Percentiles rank a stretch among this genome's conserved stretches.
These are phyloP conservation scores for Himalopsyche phryganea DNA, from an alignment of 1,140 invertebrate species.

Conservation along the genomic window DNA sequence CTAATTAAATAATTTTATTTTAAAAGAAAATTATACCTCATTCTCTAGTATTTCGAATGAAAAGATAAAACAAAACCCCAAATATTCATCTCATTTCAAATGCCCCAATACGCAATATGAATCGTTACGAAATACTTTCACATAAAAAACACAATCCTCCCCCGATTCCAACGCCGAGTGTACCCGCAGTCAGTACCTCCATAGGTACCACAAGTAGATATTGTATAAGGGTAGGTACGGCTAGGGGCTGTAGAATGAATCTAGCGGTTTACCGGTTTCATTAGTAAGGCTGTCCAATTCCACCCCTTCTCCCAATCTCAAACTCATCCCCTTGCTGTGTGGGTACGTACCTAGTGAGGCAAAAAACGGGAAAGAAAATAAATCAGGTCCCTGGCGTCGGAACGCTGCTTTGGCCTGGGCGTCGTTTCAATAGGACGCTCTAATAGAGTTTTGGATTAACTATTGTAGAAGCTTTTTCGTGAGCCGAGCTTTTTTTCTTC, in stretches of 20 bases:
- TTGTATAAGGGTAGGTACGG: constrained; percentile 6
- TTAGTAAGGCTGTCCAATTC: constrained; percentile 36
- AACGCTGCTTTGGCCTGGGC: constrained; percentile 23
- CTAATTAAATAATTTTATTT: too few species aligned
- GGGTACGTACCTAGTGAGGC: constrained; percentile 7
- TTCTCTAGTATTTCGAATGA: too few species aligned
- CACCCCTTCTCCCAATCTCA: constrained; percentile 18
- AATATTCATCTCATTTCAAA: too few species aligned
- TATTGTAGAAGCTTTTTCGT: constrained; percentile 30
- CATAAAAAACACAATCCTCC: constrained; percentile 28
- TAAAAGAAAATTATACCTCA: too few species aligned
- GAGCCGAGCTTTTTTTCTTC: constrained; percentile 11
- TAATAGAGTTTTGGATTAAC: constrained; percentile 36
- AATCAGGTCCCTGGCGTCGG: constrained; percentile 31
- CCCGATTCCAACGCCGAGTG: constrained; percentile 10
- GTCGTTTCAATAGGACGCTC: constrained; percentile 31
- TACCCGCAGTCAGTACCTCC: background rate
- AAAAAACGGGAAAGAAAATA: constrained; percentile 34
- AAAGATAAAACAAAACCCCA: too few species aligned
- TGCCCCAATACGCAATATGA: too few species aligned
- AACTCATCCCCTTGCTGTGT: constrained; percentile 12
- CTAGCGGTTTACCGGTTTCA: constrained; percentile 36
- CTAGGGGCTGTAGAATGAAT: constrained; percentile 32
- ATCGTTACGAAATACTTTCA: constrained; percentile 1
- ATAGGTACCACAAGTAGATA: background rate